A percentile compares a stretch with the other conserved stretches of the same genome.
phyloP scores from a whole-genome alignment of 64 coral and sea anemone genomes.

The Astreopora myriophthalma region DNA sequence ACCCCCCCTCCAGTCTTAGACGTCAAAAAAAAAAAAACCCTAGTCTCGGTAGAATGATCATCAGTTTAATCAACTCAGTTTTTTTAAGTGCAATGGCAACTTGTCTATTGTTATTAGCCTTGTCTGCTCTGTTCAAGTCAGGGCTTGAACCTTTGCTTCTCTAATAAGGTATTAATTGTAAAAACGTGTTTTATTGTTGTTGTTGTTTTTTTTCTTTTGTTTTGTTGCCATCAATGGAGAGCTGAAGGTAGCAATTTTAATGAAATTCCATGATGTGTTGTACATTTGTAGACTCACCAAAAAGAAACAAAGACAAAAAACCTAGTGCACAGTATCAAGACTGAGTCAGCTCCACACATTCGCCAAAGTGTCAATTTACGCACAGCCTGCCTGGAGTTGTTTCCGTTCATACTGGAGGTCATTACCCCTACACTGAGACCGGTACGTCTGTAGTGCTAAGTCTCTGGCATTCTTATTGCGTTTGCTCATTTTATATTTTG shows the following conservation, averaged over 20 bases:
- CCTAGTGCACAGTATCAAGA: constrained; percentile 69
- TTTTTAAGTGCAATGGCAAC: no score
- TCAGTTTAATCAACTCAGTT: no score
- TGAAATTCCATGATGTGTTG: background rate
- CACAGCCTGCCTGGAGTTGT: constrained; percentile 64
- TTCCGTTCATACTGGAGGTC: constrained; percentile 80
- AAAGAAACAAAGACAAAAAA: constrained; percentile 75
- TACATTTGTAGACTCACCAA: constrained; percentile 60
- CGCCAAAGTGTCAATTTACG: constrained; percentile 67
- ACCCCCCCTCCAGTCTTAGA: no score
- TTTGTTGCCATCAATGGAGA: no score
- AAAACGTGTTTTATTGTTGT: no score
- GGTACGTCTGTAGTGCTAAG: constrained; percentile 27
- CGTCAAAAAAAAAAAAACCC: no score
- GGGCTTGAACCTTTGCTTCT: no score
- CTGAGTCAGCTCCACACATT: constrained; percentile 70
- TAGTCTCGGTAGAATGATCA: no score
- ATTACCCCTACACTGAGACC: constrained; percentile 92
- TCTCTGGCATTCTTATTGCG: background rate
- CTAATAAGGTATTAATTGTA: no score
- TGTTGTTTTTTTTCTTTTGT: no score
- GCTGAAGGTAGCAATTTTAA: background rate
- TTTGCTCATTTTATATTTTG: background rate
- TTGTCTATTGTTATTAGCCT: no score
- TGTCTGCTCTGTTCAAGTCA: no score